A percentile compares a stretch with the other conserved stretches of the same genome.
Conservation (phyloP, 2,113 vertebrate genomes). For the Porphyrio hochstetteri region DNA sequence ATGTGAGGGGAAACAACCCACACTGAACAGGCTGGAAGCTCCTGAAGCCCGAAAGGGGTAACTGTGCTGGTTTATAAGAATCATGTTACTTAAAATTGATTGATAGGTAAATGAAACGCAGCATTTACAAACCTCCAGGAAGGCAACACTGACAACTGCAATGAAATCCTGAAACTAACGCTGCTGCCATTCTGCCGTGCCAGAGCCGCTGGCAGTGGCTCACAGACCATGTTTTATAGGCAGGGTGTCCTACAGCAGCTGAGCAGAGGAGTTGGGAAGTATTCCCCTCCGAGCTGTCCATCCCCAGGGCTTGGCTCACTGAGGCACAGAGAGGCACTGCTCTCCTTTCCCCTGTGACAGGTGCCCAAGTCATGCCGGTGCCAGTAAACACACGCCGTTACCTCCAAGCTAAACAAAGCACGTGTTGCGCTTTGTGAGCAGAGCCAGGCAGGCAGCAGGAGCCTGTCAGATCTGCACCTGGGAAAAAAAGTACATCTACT, state of each 20-base stretch:
- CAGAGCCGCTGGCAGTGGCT: not conserved
- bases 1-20: not conserved
- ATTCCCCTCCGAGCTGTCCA: not conserved
- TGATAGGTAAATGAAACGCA: not conserved
- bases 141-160: not conserved
- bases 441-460: not conserved
- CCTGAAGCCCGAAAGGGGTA: not conserved
- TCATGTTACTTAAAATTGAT: not conserved
- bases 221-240: fast-evolving
- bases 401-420: not conserved
- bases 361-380: not conserved
- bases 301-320: not conserved
- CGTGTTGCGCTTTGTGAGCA: not conserved
- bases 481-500: not conserved
- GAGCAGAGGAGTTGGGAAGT: not conserved
- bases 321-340: not conserved
- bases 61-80: not conserved
- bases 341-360: not conserved
- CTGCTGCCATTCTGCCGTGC: not conserved
- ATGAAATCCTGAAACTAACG: not conserved
- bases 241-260: not conserved
- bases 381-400: fast-evolving
- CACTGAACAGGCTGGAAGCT: not conserved
- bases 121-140: not conserved
- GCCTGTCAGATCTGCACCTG: not conserved